These are phyloP conservation scores for Ictidomys tridecemlineatus DNA, from an alignment of 2,113 vertebrate genomes.

Conservation along the genomic window DNA sequence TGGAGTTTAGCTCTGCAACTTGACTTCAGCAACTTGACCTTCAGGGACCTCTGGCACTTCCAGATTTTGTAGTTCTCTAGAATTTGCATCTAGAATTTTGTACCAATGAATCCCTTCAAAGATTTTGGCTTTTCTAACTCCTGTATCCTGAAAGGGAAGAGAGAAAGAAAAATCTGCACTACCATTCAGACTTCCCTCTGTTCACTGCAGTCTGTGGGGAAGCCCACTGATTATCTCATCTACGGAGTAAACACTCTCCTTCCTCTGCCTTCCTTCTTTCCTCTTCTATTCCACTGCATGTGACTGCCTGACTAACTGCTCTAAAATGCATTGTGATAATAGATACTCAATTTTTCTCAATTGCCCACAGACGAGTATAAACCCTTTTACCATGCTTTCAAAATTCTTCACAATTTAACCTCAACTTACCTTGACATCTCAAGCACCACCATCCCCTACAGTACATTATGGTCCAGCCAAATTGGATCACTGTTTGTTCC, in stretches of 20 bases:
- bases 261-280: neutral
- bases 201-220: neutral
- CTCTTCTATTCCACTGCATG: neutral
- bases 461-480: constrained; percentile 2
- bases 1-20: neutral
- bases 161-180: neutral
- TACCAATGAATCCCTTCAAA: neutral
- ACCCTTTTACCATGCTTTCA: neutral
- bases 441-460: neutral
- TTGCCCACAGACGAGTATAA: neutral
- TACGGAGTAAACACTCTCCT: accelerated
- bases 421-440: constrained; percentile 45
- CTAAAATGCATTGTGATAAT: neutral
- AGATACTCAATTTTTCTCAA: neutral
- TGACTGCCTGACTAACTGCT: neutral
- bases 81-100: neutral
- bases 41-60: neutral
- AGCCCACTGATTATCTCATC: neutral
- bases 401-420: constrained; percentile 24
- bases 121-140: constrained; percentile 25
- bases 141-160: neutral
- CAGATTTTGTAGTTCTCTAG: neutral
- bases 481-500: constrained; percentile 20
- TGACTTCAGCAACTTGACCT: neutral
- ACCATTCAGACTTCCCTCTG: neutral